Evolutionary conservation across 1,140 invertebrate species (phyloP).

Genomic region (Zaprionus gabonicus): DNA sequence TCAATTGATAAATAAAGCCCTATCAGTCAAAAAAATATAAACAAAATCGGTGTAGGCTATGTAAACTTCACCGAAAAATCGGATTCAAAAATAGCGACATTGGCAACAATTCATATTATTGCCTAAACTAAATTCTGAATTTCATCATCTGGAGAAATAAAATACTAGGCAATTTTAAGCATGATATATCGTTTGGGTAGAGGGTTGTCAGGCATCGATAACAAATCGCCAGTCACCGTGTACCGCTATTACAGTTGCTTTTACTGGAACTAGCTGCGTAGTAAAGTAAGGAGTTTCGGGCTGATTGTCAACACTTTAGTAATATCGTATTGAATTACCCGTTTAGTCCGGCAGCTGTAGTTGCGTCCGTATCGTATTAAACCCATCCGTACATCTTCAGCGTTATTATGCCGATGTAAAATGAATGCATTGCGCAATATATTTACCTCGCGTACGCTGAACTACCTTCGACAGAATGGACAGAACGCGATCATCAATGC

Average conservation of each 20-base stretch:
- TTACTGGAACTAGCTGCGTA: slow-evolving; percentile 4
- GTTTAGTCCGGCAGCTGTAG: slow-evolving; percentile 3
- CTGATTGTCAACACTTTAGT: slow-evolving; percentile 23
- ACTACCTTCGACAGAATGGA: slow-evolving; percentile 78
- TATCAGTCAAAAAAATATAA: too few relatives aligned
- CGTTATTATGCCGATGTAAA: slow-evolving; percentile 57
- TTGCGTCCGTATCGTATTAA: neutral
- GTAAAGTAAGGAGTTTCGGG: slow-evolving; percentile 7
- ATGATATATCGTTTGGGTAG: neutral
- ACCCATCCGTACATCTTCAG: slow-evolving; percentile 11
- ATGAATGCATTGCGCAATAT: slow-evolving; percentile 83
- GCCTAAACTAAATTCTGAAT: neutral
- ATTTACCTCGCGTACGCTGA: slow-evolving; percentile 76
- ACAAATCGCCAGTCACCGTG: slow-evolving; percentile 1
- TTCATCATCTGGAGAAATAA: neutral
- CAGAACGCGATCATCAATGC: slow-evolving; percentile 79
- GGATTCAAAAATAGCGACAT: neutral
- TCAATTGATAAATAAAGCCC: too few relatives aligned
- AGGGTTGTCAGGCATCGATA: neutral
- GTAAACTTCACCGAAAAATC: neutral
- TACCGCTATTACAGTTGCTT: slow-evolving; percentile 2
- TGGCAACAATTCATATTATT: neutral
- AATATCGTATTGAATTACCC: slow-evolving; percentile 18
- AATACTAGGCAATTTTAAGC: neutral
- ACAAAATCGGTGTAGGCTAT: too few relatives aligned